Evolutionary conservation across 2,797 vertebrate species (phyloP).

Genomic region (Sebastes trivittatus): DNA sequence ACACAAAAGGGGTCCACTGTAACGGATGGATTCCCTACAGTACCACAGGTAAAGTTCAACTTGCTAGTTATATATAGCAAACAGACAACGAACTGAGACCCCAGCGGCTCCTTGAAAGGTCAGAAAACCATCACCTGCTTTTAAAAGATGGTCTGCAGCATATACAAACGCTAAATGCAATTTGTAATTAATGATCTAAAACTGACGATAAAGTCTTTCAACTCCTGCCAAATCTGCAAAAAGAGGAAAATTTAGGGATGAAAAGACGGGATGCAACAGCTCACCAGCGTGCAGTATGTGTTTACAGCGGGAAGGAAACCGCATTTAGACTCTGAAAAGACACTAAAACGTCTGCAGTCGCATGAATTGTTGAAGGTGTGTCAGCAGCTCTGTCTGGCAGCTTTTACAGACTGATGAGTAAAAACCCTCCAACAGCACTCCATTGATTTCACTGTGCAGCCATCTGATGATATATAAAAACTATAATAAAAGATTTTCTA

Average conservation of each 20-base stretch:
- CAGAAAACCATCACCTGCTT: not conserved
- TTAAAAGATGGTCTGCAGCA: not conserved
- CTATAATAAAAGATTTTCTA: constrained; percentile 2
- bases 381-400: constrained; percentile 25
- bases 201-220: not conserved
- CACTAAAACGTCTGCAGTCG: not conserved
- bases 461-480: not conserved
- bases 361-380: not conserved
- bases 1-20: not conserved
- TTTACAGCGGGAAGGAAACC: not conserved
- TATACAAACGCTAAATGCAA: not conserved
- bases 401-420: constrained; percentile 9
- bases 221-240: not conserved
- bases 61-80: not conserved
- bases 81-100: too few relatives aligned
- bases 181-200: not conserved
- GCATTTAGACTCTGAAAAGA: not conserved
- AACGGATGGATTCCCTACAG: not conserved
- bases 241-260: not conserved
- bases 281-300: not conserved
- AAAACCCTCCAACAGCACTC: constrained; percentile 3
- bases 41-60: not conserved
- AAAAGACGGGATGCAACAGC: not conserved
- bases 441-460: constrained; percentile 7
- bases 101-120: not conserved